phyloP scores from a whole-genome alignment of 2,113 vertebrate species.

The Ornithorhynchus anatinus region DNA sequence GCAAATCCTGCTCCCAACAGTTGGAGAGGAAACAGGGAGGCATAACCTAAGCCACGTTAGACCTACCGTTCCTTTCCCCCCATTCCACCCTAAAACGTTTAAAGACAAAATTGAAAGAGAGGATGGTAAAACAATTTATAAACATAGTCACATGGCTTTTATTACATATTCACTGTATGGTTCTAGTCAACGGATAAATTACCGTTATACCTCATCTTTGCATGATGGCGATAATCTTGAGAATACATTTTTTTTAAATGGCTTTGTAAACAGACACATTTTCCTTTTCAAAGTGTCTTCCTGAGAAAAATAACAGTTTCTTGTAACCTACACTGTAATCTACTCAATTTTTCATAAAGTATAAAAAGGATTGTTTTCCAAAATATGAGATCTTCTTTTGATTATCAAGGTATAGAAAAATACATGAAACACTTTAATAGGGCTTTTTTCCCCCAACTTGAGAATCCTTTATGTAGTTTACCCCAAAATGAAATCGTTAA shows the following conservation, averaged over 20 bases:
- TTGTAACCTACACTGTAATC: slow-evolving; percentile 34
- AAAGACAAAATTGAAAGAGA: slow-evolving; percentile 3
- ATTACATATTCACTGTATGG: slow-evolving; percentile 56
- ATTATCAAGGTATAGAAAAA: slow-evolving; percentile 71
- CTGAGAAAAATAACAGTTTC: slow-evolving; percentile 44
- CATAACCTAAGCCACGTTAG: too few species aligned
- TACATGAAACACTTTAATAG: slow-evolving; percentile 39
- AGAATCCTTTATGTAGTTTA: slow-evolving; percentile 46
- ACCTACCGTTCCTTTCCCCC: too few species aligned
- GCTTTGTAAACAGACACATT: slow-evolving; percentile 53
- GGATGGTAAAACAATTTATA: neutral
- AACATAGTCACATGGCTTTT: slow-evolving; percentile 54
- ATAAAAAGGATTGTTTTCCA: slow-evolving; percentile 59
- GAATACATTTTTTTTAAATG: slow-evolving; percentile 39
- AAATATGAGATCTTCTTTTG: slow-evolving; percentile 54
- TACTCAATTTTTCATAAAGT: slow-evolving; percentile 55
- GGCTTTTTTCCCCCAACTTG: slow-evolving; percentile 39
- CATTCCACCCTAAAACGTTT: too few species aligned
- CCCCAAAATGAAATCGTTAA: slow-evolving; percentile 24
- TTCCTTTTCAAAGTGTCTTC: slow-evolving; percentile 27
- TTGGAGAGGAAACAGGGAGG: too few species aligned
- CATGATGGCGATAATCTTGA: slow-evolving; percentile 44
- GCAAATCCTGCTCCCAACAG: too few species aligned
- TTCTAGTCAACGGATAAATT: slow-evolving; percentile 53
- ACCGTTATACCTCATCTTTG: slow-evolving; percentile 20